A percentile compares a stretch with the other conserved stretches of the same genome.
These are phyloP conservation scores for Felis chaus DNA, from an alignment of 2,113 vertebrate species.

Conservation along the genomic window DNA sequence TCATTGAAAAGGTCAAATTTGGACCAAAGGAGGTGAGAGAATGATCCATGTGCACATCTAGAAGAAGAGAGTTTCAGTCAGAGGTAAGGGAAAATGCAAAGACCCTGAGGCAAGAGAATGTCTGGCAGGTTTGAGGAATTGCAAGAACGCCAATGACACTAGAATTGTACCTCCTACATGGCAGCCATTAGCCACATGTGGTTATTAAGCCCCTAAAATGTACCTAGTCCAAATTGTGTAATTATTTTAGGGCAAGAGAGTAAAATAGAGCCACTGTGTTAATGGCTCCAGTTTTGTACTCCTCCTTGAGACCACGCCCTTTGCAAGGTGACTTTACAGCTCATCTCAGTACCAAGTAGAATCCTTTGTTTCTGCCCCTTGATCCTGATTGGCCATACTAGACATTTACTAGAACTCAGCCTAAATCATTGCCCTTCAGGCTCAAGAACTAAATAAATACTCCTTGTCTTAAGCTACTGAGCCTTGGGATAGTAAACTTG, in stretches of 20 bases:
- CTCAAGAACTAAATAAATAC: background rate
- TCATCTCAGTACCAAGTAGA: background rate
- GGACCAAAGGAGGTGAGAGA: background rate
- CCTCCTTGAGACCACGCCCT: background rate
- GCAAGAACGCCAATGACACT: background rate
- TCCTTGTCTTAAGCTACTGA: background rate
- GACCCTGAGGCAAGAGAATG: background rate
- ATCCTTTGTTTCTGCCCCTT: background rate
- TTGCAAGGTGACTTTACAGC: background rate
- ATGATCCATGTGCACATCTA: background rate
- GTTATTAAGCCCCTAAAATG: background rate
- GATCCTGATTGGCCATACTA: background rate
- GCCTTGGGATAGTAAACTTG: background rate
- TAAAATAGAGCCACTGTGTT: background rate
- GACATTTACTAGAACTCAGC: background rate
- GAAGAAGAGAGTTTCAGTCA: background rate
- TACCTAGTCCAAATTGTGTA: background rate
- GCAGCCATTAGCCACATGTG: background rate
- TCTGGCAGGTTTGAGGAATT: background rate
- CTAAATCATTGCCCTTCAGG: background rate
- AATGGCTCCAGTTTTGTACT: background rate
- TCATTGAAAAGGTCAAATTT: background rate
- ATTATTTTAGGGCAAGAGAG: background rate
- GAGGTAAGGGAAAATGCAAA: background rate
- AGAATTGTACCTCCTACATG: background rate